phyloP scores from a whole-genome alignment of 2,888 invertebrate species.

The Auanema freiburgensis region DNA sequence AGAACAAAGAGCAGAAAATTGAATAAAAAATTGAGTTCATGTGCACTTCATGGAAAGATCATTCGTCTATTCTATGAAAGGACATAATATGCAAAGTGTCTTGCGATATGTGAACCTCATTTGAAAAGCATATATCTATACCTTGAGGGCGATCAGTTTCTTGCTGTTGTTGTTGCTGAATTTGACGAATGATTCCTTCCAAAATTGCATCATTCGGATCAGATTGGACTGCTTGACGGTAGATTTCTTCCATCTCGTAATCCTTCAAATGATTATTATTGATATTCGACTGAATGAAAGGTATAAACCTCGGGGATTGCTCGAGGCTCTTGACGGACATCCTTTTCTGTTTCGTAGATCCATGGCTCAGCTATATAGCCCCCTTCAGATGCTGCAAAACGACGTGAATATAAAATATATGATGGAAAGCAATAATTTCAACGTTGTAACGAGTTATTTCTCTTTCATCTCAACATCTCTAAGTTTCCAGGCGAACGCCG shows the following conservation, averaged over 20 bases:
- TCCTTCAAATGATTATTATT: not conserved
- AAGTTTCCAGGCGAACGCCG: too few species aligned
- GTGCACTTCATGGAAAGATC: too few species aligned
- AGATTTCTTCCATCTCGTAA: slow-evolving; percentile 1
- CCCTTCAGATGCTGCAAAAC: slow-evolving; percentile 21
- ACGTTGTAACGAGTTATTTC: not conserved
- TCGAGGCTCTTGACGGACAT: too few species aligned
- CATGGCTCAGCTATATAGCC: slow-evolving; percentile 20
- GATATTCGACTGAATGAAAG: not conserved
- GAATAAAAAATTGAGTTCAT: too few species aligned
- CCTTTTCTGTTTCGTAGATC: not conserved
- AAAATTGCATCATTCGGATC: slow-evolving; percentile 9
- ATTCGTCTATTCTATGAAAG: too few species aligned
- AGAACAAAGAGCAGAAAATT: too few species aligned
- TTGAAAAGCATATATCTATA: too few species aligned
- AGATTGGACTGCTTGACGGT: slow-evolving; percentile 1
- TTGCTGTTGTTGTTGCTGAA: not conserved
- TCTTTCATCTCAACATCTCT: not conserved
- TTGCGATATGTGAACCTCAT: too few species aligned
- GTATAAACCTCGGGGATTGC: not conserved
- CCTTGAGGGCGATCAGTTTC: too few species aligned
- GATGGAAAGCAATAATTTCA: too few species aligned
- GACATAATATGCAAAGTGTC: too few species aligned
- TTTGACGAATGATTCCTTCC: slow-evolving; percentile 15
- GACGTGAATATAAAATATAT: not conserved